A percentile compares a stretch with the other conserved stretches of the same genome.
These are phyloP conservation scores for Tychaedon coryphoeus DNA, from an alignment of 2,113 vertebrate genomes.

Conservation along the genomic window DNA sequence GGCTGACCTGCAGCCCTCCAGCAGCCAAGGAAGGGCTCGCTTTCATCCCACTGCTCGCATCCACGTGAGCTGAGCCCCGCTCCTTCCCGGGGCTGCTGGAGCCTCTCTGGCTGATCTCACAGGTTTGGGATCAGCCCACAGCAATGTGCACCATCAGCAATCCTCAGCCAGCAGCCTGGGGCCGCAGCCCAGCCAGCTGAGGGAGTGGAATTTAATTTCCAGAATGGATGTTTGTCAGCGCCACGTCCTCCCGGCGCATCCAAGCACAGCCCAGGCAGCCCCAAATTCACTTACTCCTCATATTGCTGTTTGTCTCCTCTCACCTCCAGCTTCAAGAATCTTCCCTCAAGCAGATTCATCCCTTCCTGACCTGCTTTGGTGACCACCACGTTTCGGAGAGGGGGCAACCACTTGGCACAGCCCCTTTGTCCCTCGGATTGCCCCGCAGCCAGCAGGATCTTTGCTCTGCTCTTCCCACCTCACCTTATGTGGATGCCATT, in stretches of 20 bases:
- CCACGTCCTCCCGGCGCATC: not conserved
- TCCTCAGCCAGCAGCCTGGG: accelerated
- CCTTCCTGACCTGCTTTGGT: not conserved
- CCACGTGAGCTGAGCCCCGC: not conserved
- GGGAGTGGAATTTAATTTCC: conserved; percentile 19
- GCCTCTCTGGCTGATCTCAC: not conserved
- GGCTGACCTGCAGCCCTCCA: not conserved
- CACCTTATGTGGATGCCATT: not conserved
- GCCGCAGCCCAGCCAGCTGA: not conserved
- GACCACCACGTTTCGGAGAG: accelerated
- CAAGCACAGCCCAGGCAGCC: not conserved
- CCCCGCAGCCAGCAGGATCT: not conserved
- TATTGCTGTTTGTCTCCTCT: not conserved
- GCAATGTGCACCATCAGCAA: not conserved
- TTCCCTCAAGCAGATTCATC: not conserved
- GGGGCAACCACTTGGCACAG: not conserved
- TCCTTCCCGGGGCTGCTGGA: not conserved
- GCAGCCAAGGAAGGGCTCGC: not conserved
- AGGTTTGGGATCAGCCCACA: not conserved
- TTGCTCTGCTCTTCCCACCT: not conserved
- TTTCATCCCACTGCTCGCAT: not conserved
- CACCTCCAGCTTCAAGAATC: not conserved
- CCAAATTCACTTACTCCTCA: not conserved
- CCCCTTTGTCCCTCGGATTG: not conserved
- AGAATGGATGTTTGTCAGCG: not conserved